Percentiles rank a stretch among this genome's conserved stretches.
Evolutionary conservation across 2,888 invertebrate species (phyloP).

Genomic region (Endomychus coccineus): DNA sequence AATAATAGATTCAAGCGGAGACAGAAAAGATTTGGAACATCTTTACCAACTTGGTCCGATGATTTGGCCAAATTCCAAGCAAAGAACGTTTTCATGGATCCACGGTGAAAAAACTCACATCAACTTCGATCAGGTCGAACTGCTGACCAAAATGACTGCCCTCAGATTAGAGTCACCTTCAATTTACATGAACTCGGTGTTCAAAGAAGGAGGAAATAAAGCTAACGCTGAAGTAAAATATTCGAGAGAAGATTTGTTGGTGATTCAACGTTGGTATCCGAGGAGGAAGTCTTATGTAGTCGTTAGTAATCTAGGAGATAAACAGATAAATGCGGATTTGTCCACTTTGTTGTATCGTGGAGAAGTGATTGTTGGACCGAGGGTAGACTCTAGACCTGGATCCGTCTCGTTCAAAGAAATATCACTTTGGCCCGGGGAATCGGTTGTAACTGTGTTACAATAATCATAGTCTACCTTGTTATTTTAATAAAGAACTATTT

Average conservation of each 20-base stretch:
- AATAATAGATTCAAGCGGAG: conserved; percentile 49
- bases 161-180: conserved; percentile 60
- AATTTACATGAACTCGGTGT: conserved; percentile 64
- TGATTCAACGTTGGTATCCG: conserved; percentile 74
- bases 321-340: conserved; percentile 58
- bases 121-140: conserved; percentile 48
- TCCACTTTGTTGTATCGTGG: conserved; percentile 73
- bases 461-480: conserved; percentile 38
- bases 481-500: conserved; percentile 1
- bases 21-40: conserved; percentile 53
- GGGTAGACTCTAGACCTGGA: conserved; percentile 38
- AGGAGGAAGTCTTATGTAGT: conserved; percentile 69
- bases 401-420: conserved; percentile 50
- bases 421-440: conserved; percentile 53
- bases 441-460: conserved; percentile 55
- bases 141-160: conserved; percentile 53
- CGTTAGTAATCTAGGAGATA: conserved; percentile 62
- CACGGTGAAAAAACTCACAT: conserved; percentile 48
- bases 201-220: conserved; percentile 55
- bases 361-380: conserved; percentile 49
- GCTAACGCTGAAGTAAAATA: conserved; percentile 64
- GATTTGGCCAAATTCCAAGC: conserved; percentile 51
- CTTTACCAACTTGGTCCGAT: conserved; percentile 64
- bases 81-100: conserved; percentile 57
- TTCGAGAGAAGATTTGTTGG: conserved; percentile 54